Evolutionary conservation across 2,113 vertebrate genomes (phyloP), one percentile per base, ranked within the genome.

Genomic region (Abramis brama): DNA sequence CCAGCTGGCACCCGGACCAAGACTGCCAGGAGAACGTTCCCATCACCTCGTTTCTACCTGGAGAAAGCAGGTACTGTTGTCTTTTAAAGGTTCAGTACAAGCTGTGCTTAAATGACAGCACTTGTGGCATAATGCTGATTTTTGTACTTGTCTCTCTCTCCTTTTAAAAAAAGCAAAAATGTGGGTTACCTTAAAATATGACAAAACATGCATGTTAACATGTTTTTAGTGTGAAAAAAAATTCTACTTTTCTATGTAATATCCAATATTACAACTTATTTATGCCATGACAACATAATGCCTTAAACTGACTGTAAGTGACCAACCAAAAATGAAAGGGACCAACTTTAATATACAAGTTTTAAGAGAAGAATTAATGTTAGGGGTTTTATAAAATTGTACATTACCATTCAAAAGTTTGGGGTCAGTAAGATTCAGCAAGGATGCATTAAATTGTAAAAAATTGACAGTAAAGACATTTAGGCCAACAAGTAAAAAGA

Each of bases 1-100:
- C 97, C 90, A 95, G 94, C 92, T 99, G 98, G 98, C 98, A 99
- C 92, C 97, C 97, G 0, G 97, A 96, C 84, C 97, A 98, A 91
- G 96, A 96, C 91, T 99, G 98, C 91, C 96, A 95, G 43, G 97
- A 99, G 89, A 96, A 91, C 92, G 93, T 96, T 91, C 97, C 98
- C 62, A 92, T 97, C 82, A 95, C 96, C 71, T 92, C 95, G 88
- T 97, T 97, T 93, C 96, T 99, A 70, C 98, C 98, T 0, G 98
- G 98, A 87, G 98, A 99, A 88, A 95, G 95, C 94, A 98, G 98
- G 98, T 99, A 95, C 62, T 15, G 1, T 70, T 55, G 7, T 2
- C 39, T 60, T 13, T 77, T 68, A 25, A 60, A n/a, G 12, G 23
- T 30, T 45, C 21, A 5, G 21, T 73, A 2, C 21, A 73, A 73